Conservation (phyloP, 2,113 vertebrate species). For the Psittacus erithacus region DNA sequence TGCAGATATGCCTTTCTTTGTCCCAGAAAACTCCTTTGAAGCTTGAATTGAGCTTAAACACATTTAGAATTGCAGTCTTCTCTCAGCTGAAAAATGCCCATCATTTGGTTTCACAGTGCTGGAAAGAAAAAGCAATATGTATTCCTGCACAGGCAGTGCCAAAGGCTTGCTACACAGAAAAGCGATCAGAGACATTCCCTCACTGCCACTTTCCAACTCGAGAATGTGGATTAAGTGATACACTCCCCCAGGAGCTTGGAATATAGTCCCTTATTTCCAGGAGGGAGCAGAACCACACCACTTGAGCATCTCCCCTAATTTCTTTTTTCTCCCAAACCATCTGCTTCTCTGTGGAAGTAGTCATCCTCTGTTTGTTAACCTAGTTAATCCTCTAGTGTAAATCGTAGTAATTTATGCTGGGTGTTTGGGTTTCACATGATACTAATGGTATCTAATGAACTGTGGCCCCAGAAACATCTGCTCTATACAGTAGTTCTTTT, state of each 20-base stretch:
- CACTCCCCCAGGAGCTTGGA: background rate
- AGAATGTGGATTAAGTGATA: background rate
- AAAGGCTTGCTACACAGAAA: background rate
- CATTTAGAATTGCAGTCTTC: background rate
- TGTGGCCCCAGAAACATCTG: conserved; percentile 37
- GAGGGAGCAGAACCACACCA: background rate
- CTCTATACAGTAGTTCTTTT: background rate
- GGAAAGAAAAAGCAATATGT: background rate
- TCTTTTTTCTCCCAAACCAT: conserved; percentile 9
- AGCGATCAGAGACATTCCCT: background rate
- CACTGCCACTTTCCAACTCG: background rate
- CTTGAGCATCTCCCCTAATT: background rate
- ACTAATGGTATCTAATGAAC: conserved; percentile 49
- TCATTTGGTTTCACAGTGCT: background rate
- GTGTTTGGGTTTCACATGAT: conserved; percentile 1
- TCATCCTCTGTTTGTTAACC: background rate
- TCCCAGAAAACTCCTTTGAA: conserved; percentile 54
- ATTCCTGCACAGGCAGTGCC: background rate
- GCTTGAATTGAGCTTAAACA: conserved; percentile 16
- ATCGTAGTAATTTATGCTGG: conserved; percentile 23
- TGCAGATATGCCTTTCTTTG: background rate
- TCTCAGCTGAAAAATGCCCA: background rate
- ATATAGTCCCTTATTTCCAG: background rate
- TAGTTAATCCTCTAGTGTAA: conserved; percentile 38
- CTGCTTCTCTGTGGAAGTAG: conserved; percentile 35